A percentile compares a stretch with the other conserved stretches of the same genome.
Conservation (phyloP, 2,113 vertebrate genomes). For the Dipodomys stephensi region DNA sequence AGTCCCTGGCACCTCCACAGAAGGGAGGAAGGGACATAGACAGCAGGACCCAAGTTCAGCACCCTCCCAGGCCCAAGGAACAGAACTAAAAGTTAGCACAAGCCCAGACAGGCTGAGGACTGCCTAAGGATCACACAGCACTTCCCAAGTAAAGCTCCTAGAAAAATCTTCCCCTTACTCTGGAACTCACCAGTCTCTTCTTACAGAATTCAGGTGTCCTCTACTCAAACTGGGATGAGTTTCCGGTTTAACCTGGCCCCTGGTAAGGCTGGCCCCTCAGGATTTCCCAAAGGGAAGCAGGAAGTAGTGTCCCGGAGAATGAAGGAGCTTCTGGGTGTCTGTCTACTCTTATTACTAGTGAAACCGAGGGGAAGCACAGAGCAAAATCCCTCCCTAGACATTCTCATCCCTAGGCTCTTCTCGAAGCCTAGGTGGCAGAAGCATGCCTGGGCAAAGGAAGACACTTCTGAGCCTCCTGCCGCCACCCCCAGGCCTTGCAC, state of each 20-base stretch:
- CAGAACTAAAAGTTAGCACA: background rate
- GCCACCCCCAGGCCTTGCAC: background rate
- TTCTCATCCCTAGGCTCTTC: background rate
- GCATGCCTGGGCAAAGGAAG: slow-evolving; percentile 51
- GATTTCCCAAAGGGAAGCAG: slow-evolving; percentile 65
- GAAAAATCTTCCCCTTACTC: background rate
- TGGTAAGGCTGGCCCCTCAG: slow-evolving; percentile 17
- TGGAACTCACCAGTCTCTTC: background rate
- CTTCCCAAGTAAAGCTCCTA: background rate
- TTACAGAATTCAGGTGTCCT: slow-evolving; percentile 20
- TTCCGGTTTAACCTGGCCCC: slow-evolving; percentile 54
- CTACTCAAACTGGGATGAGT: slow-evolving; percentile 41
- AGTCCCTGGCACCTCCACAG: slow-evolving; percentile 66
- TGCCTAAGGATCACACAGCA: background rate
- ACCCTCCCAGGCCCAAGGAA: slow-evolving; percentile 3
- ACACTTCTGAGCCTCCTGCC: background rate
- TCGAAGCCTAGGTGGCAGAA: slow-evolving; percentile 25
- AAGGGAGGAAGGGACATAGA: background rate
- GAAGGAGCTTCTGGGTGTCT: background rate
- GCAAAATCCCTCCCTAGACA: slow-evolving; percentile 1
- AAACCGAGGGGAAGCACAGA: background rate
- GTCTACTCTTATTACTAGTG: background rate
- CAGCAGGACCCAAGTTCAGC: background rate
- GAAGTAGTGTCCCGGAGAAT: slow-evolving; percentile 49
- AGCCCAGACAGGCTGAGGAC: slow-evolving; percentile 4